Evolutionary conservation across 1,140 invertebrate species (phyloP).

Genomic region (Drosophila parabipectinata): DNA sequence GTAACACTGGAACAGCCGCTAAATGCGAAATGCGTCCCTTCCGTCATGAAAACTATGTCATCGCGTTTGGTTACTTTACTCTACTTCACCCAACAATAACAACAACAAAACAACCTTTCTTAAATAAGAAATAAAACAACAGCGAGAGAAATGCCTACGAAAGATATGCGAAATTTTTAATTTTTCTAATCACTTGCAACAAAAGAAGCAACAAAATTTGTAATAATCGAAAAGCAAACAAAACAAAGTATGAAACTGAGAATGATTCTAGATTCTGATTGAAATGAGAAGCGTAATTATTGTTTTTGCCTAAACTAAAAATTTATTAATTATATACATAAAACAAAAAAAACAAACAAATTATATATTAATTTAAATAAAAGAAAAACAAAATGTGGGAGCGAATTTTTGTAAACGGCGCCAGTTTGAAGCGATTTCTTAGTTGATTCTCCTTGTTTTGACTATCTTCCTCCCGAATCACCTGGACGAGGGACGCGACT

Average conservation of each 20-base stretch:
- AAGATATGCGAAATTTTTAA: conserved; percentile 32
- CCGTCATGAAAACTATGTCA: conserved; percentile 75
- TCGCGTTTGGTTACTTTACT: conserved; percentile 65
- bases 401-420: conserved; percentile 47
- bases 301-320: conserved; percentile 77
- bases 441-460: conserved; percentile 33
- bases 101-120: conserved; percentile 56
- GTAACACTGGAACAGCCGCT: conserved; percentile 54
- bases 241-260: conserved; percentile 27
- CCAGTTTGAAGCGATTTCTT: conserved; percentile 55
- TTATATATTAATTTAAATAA: conserved; percentile 79
- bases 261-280: conserved; percentile 25
- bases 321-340: conserved; percentile 78
- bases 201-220: conserved; percentile 23
- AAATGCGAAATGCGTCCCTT: conserved; percentile 58
- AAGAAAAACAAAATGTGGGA: conserved; percentile 48
- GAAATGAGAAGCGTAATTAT: conserved; percentile 61
- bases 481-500: conserved; percentile 49
- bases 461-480: conserved; percentile 33
- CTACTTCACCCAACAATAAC: conserved; percentile 37
- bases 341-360: conserved; percentile 32
- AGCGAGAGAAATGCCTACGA: conserved; percentile 27
- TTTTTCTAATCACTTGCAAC: conserved; percentile 30
- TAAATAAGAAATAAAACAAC: conserved; percentile 69
- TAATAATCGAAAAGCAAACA: conserved; percentile 40